A percentile compares a stretch with the other conserved stretches of the same genome.
Evolutionary conservation across 2,888 invertebrate species (phyloP).

Genomic region (Drosophila differens): DNA sequence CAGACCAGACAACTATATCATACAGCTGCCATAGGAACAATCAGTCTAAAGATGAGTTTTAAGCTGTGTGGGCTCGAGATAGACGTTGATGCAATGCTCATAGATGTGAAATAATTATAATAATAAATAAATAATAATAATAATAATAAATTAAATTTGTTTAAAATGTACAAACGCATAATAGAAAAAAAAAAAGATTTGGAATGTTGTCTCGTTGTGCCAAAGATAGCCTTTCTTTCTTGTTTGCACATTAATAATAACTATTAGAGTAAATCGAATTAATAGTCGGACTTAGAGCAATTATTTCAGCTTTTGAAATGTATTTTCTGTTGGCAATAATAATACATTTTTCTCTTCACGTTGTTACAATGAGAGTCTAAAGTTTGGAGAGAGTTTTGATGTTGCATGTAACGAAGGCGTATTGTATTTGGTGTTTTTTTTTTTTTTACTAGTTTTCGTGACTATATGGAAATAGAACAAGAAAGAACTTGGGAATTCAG

Average conservation of each 20-base stretch:
- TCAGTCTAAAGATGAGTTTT: neutral
- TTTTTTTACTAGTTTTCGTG: neutral
- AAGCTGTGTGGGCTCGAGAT: neutral
- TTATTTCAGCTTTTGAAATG: neutral
- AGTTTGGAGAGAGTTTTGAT: neutral
- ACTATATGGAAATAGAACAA: neutral
- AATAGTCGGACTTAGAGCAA: neutral
- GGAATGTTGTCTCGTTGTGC: neutral
- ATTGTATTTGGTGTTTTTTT: neutral
- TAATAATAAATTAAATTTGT: neutral
- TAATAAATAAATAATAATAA: too few species aligned
- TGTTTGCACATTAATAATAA: neutral
- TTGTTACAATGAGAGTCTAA: neutral
- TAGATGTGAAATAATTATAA: neutral
- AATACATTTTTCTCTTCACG: neutral
- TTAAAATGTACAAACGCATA: neutral
- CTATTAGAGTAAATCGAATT: neutral
- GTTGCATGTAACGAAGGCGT: neutral
- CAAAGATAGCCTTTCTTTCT: accelerated
- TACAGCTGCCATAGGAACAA: neutral
- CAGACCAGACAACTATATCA: neutral
- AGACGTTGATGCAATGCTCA: neutral
- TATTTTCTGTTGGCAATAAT: neutral
- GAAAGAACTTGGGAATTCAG: neutral
- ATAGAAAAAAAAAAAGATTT: neutral